A percentile compares a stretch with the other conserved stretches of the same genome.
Evolutionary conservation across 2,113 vertebrate genomes (phyloP).

Genomic region (Athene noctua): DNA sequence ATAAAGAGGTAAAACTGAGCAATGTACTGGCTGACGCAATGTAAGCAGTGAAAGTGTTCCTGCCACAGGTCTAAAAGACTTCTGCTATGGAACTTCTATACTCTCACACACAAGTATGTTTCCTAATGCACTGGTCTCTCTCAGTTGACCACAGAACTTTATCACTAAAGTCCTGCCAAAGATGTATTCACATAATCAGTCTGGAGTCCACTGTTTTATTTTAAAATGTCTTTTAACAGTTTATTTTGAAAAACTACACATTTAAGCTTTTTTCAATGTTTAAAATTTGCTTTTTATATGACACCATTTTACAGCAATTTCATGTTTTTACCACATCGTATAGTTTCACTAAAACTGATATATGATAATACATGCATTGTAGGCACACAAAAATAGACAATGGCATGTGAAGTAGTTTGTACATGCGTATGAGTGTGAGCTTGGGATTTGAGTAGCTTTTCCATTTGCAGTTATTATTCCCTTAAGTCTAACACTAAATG

Average conservation of each 20-base stretch:
- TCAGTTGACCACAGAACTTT: not conserved
- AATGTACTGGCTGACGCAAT: not conserved
- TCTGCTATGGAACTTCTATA: not conserved
- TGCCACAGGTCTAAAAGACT: not conserved
- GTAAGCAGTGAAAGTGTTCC: not conserved
- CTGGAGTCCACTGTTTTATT: not conserved
- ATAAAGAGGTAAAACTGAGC: not conserved
- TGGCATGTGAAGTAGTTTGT: not conserved
- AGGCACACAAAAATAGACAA: not conserved
- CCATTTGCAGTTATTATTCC: conserved; percentile 27
- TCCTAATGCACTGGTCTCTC: not conserved
- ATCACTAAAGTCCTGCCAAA: not conserved
- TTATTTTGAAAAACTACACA: not conserved
- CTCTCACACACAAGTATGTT: not conserved
- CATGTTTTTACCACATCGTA: not conserved
- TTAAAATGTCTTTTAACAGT: not conserved
- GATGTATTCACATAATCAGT: not conserved
- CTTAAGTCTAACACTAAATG: conserved; percentile 22
- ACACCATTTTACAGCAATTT: not conserved
- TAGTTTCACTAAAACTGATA: not conserved
- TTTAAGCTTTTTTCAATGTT: not conserved
- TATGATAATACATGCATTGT: not conserved
- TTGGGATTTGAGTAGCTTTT: conserved; percentile 10
- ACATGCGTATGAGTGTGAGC: not conserved
- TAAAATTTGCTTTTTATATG: not conserved